A percentile compares a stretch with the other conserved stretches of the same genome.
These are phyloP conservation scores for Caretta caretta DNA, from an alignment of 2,113 vertebrate genomes.

Conservation along the genomic window DNA sequence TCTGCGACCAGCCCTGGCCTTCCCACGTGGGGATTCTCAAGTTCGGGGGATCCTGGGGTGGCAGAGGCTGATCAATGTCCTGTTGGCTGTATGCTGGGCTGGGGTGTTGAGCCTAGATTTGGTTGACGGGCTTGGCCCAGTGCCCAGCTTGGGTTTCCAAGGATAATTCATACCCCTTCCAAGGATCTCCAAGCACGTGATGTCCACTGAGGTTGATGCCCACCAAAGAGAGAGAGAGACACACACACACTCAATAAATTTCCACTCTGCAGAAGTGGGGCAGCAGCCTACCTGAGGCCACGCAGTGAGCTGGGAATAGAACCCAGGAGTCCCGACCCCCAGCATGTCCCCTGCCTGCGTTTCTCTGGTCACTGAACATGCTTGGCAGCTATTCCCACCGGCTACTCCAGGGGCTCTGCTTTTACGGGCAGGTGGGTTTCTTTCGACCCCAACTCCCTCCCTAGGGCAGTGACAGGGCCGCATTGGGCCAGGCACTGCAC, in stretches of 20 bases:
- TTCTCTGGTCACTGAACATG: background rate
- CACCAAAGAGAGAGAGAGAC: too few relatives aligned
- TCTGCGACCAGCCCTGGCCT: background rate
- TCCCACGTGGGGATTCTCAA: background rate
- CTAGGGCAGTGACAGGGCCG: background rate
- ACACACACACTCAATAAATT: background rate
- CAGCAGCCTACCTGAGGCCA: background rate
- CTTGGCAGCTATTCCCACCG: background rate
- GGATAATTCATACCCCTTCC: background rate
- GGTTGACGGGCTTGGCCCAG: too few relatives aligned
- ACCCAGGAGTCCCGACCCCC: background rate
- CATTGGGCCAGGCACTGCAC: background rate
- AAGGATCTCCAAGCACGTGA: too few relatives aligned
- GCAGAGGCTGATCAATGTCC: background rate
- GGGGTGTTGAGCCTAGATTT: background rate
- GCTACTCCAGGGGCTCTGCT: background rate
- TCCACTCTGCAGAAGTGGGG: background rate
- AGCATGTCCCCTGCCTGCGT: rapidly evolving
- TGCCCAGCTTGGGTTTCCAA: background rate
- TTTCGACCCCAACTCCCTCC: background rate
- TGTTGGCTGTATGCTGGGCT: background rate
- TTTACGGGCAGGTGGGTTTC: background rate
- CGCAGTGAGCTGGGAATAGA: background rate
- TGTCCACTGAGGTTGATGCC: too few relatives aligned
- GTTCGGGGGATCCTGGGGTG: background rate